phyloP scores from a whole-genome alignment of 2,113 vertebrate species.

The Thamnophis sirtalis region DNA sequence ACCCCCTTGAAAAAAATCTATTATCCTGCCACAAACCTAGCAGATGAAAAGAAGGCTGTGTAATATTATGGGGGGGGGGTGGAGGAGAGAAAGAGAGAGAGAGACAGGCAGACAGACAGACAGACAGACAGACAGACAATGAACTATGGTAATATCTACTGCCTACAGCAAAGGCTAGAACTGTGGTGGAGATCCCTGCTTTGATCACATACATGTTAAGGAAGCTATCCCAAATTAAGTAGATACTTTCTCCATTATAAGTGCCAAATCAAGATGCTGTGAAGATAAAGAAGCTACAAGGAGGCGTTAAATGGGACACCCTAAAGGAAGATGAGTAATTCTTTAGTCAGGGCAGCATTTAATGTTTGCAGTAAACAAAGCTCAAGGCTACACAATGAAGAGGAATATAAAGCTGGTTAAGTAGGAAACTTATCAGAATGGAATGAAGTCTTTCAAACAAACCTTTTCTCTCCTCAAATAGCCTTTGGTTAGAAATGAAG shows the following conservation, averaged over 20 bases:
- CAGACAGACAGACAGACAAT: background rate
- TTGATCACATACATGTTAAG: background rate
- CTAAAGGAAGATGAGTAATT: conserved; percentile 13
- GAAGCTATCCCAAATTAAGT: background rate
- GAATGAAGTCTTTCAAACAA: conserved; percentile 2
- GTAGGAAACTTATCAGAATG: background rate
- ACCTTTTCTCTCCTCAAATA: background rate
- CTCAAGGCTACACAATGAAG: conserved; percentile 5
- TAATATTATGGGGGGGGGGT: too few species aligned
- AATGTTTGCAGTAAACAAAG: conserved; percentile 24
- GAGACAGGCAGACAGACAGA: background rate
- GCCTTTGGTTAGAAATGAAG: background rate
- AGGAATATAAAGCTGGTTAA: background rate
- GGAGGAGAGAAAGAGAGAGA: too few species aligned
- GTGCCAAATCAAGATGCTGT: conserved; percentile 9
- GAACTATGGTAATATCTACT: background rate
- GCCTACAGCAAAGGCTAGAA: background rate
- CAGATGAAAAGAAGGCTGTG: background rate
- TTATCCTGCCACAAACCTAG: background rate
- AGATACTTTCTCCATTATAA: conserved; percentile 1
- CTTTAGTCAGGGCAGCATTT: conserved; percentile 12
- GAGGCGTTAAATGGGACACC: background rate
- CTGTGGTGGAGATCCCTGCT: background rate
- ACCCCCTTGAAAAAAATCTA: background rate
- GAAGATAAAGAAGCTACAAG: conserved; percentile 9